These are phyloP conservation scores for Indicator indicator DNA, from an alignment of 2,113 vertebrate species.

Conservation along the genomic window DNA sequence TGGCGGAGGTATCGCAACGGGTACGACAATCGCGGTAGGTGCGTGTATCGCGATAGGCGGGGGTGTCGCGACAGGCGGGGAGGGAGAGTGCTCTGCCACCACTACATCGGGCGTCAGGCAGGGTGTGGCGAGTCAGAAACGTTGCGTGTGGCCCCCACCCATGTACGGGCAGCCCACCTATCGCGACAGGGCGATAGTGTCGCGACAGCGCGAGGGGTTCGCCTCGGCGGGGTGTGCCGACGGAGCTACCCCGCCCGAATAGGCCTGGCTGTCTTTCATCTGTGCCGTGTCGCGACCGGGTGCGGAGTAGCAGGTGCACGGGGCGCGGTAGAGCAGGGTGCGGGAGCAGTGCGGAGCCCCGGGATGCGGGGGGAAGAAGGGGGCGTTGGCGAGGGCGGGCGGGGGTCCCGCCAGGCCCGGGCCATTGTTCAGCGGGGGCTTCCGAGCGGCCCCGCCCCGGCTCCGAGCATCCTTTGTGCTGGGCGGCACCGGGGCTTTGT, in stretches of 20 bases:
- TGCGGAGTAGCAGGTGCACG: background rate
- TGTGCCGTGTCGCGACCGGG: background rate
- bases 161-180: background rate
- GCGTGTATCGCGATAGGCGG: background rate
- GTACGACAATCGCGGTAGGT: background rate
- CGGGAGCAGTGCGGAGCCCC: background rate
- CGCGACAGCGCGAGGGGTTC: background rate
- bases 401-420: background rate
- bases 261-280: background rate
- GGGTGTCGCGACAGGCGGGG: background rate
- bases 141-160: background rate
- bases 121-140: too few relatives aligned
- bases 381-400: background rate
- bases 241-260: too few relatives aligned
- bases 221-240: background rate
- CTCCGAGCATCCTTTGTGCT: background rate
- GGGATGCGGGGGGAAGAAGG: background rate
- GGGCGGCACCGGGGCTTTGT: slow-evolving; percentile 16
- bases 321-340: background rate
- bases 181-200: background rate
- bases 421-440: background rate
- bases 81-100: background rate
- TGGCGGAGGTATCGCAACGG: background rate
- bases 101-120: too few relatives aligned
- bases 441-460: slow-evolving; percentile 18